These are phyloP conservation scores for Picathartes gymnocephalus DNA, from an alignment of 2,113 vertebrate genomes.

Conservation along the genomic window DNA sequence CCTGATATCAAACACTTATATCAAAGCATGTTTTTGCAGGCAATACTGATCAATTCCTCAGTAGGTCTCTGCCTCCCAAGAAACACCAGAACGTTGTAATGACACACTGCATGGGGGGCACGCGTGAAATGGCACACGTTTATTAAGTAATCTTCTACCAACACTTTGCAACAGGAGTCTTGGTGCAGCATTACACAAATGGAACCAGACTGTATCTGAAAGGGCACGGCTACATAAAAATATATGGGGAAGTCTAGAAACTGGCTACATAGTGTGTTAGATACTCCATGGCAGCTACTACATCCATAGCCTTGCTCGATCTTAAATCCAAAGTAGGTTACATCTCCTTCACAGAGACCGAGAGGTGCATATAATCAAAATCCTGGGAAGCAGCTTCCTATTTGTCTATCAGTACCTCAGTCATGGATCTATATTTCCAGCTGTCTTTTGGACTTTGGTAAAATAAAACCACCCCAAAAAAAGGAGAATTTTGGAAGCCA, in stretches of 20 bases:
- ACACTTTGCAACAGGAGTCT: not conserved
- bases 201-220: not conserved
- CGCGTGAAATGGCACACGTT: not conserved
- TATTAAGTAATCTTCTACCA: not conserved
- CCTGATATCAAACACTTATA: not conserved
- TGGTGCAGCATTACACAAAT: not conserved
- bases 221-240: not conserved
- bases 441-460: not conserved
- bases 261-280: not conserved
- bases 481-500: not conserved
- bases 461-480: not conserved
- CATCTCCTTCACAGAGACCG: not conserved
- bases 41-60: not conserved
- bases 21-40: not conserved
- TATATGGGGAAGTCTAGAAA: not conserved
- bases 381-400: not conserved
- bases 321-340: not conserved
- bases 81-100: not conserved
- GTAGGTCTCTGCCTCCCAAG: not conserved
- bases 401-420: not conserved
- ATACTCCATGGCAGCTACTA: not conserved
- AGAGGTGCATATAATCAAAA: not conserved
- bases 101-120: not conserved
- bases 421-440: not conserved
- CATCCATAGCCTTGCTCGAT: rapidly evolving